Evolutionary conservation across 2,113 vertebrate species (phyloP).

Genomic region (Erinaceus europaeus): DNA sequence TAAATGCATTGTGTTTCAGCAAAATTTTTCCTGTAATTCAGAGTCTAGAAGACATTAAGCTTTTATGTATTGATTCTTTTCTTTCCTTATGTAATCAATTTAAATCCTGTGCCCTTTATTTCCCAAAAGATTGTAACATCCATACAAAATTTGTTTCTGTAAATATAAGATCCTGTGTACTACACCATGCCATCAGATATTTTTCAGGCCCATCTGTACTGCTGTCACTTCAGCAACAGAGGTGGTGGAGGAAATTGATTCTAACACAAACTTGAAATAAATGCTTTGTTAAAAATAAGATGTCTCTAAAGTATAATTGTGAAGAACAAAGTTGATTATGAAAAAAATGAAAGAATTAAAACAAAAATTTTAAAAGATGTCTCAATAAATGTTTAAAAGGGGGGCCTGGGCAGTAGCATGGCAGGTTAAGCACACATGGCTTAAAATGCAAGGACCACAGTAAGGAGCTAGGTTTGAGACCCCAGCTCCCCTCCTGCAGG

Average conservation of each 20-base stretch:
- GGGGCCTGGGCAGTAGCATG: too few species aligned
- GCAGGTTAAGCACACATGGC: too few species aligned
- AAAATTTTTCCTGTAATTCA: slow-evolving; percentile 43
- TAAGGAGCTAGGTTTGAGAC: too few species aligned
- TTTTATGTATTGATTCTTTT: slow-evolving; percentile 52
- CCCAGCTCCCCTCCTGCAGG: too few species aligned
- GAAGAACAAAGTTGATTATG: too few species aligned
- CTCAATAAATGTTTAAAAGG: neutral
- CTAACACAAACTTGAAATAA: neutral
- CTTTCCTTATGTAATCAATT: slow-evolving; percentile 52
- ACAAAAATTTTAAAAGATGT: too few species aligned
- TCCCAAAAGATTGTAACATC: slow-evolving; percentile 46
- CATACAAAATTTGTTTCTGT: slow-evolving; percentile 58
- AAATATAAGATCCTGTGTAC: slow-evolving; percentile 35
- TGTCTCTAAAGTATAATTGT: too few species aligned
- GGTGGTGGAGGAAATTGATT: slow-evolving; percentile 6
- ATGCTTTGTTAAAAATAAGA: neutral
- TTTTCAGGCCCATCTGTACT: slow-evolving; percentile 18
- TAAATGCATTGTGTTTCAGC: slow-evolving; percentile 48
- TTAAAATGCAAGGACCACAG: too few species aligned
- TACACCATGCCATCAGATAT: slow-evolving; percentile 21
- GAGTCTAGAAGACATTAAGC: slow-evolving; percentile 16
- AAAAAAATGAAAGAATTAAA: too few species aligned
- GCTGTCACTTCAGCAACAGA: slow-evolving; percentile 1
- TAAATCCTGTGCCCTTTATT: slow-evolving; percentile 15